Evolutionary conservation across 2,797 vertebrate species (phyloP), one percentile per base, ranked within the genome.

Genomic region (Melanotaenia parkinsoni): DNA sequence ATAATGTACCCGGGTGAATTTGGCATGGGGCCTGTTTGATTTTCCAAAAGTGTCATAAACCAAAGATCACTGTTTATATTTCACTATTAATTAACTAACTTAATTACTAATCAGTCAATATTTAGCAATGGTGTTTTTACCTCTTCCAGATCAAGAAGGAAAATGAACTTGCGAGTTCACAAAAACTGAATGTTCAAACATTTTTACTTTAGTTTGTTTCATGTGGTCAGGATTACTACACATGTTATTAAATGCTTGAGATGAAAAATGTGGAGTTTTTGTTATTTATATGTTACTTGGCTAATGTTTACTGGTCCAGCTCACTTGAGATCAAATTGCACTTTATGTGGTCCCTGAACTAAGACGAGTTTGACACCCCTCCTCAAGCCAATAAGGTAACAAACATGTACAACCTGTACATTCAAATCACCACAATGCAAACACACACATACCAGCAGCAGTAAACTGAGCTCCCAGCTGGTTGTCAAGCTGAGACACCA

Each of bases 401-500:
- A 38, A 61, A 26, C 4, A 26, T 8, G 11, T 43, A 18, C 26
- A 20, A 26, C 40, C 40, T 10, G 4, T 45, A 18, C 14, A 37
- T 22, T 30, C 26, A 38, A 51, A 70, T 57, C 54, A 72, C 61
- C 45, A 60, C 18, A 58, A 67, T 47, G 16, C 33, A 54, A 57
- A 62, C 4, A 50, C 68, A 70, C 58, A 72, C 45, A 58, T n/a
- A 56, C 37, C 70, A 72, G 43, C 33, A 30, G 67, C 59, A 70
- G 72, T 72, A 86, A 71, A 76, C 70, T 75, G 64, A 79, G 67
- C 78, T 88, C 82, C 61, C 88, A 89, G 88, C 85, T 88, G 82
- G 86, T 70, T 70, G 76, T 83, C 57, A 67, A 83, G 88, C 74
- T 82, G 84, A 88, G 88, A 92, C 82, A 76, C 70, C 72, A 83